Evolutionary conservation across 37 sponge, comb jelly and placozoan species (phyloP).

Genomic region (Geodia barretti): DNA sequence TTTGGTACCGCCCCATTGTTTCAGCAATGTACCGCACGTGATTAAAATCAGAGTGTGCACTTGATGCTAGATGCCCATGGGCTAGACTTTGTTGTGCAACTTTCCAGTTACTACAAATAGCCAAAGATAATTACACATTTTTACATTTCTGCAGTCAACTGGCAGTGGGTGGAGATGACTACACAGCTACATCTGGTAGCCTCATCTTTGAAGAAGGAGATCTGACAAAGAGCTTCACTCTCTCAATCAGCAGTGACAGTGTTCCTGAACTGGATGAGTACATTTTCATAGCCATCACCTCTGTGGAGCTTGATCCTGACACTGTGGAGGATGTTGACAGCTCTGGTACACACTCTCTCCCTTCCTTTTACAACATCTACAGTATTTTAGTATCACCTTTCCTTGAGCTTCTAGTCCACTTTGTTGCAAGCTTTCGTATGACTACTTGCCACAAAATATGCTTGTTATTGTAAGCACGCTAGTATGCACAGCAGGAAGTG

Average conservation of each 20-base stretch:
- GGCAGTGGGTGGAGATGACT: constrained; percentile 57
- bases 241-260: constrained; percentile 57
- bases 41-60: too few species aligned
- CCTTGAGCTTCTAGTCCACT: background rate
- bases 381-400: background rate
- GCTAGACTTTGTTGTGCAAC: too few species aligned
- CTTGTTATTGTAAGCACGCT: too few species aligned
- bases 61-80: too few species aligned
- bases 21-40: too few species aligned
- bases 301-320: constrained; percentile 13
- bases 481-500: too few species aligned
- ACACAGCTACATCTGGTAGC: constrained; percentile 25
- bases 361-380: background rate
- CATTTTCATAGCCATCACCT: constrained; percentile 54
- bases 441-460: background rate
- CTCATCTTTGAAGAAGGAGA: constrained; percentile 68
- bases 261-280: constrained; percentile 72
- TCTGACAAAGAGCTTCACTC: constrained; percentile 39
- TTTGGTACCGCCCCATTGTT: too few species aligned
- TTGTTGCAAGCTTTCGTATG: background rate
- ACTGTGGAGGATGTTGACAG: constrained; percentile 19
- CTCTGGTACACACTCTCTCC: constrained; percentile 4
- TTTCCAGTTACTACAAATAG: too few species aligned
- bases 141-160: constrained; percentile 18
- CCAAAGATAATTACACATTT: too few species aligned